phyloP scores from a whole-genome alignment of 2,888 invertebrate genomes.

The Leucophenga montana region DNA sequence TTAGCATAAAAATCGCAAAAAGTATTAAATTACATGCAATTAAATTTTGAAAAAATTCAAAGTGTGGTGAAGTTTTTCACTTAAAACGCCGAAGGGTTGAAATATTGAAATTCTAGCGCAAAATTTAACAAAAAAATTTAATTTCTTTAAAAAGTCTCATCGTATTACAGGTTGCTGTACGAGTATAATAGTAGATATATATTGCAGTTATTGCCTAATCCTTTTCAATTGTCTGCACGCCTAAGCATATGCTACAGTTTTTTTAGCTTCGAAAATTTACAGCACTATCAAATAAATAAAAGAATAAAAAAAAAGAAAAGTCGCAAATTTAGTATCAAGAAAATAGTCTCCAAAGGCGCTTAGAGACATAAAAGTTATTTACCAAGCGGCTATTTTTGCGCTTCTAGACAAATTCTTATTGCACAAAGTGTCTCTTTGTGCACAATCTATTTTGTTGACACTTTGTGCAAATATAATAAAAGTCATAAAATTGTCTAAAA shows the following conservation, averaged over 20 bases:
- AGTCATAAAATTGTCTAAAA: slow-evolving; percentile 67
- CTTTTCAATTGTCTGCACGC: slow-evolving; percentile 16
- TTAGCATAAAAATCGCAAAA: slow-evolving; percentile 55
- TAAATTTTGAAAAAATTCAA: slow-evolving; percentile 49
- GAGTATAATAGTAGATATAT: no score
- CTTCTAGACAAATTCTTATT: slow-evolving; percentile 48
- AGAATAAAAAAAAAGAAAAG: slow-evolving; percentile 40
- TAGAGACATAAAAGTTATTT: slow-evolving; percentile 49
- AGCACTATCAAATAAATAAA: slow-evolving; percentile 43
- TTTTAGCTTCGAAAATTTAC: neutral
- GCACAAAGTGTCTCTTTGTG: slow-evolving; percentile 41
- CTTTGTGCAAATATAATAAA: slow-evolving; percentile 64
- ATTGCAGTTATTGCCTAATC: slow-evolving; percentile 6
- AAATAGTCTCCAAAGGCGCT: slow-evolving; percentile 44
- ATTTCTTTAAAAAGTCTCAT: neutral
- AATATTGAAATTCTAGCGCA: neutral
- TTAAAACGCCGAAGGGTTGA: slow-evolving; percentile 42
- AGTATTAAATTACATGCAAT: slow-evolving; percentile 67
- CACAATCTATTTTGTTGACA: slow-evolving; percentile 43
- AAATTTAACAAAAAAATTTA: neutral
- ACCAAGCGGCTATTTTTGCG: slow-evolving; percentile 22
- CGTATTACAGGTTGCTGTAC: neutral
- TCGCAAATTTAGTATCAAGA: neutral
- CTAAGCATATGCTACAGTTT: slow-evolving; percentile 23
- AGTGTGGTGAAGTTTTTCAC: slow-evolving; percentile 47